These are phyloP conservation scores for Hoplias malabaricus DNA, from an alignment of 2,113 vertebrate species.

Conservation along the genomic window DNA sequence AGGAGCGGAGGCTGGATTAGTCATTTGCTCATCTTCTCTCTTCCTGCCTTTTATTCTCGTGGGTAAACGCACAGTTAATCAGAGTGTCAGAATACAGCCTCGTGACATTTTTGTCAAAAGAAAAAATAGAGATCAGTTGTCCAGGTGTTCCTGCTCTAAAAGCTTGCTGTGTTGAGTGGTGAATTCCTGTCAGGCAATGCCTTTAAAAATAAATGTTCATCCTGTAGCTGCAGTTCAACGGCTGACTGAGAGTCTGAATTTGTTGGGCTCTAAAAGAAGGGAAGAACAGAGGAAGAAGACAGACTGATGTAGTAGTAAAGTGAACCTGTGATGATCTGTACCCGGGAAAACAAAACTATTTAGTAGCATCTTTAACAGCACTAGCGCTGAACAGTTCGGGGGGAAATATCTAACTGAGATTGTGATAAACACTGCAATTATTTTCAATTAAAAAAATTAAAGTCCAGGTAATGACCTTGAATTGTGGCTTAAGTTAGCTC, in stretches of 20 bases:
- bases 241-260: background rate
- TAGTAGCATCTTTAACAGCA: too few species aligned
- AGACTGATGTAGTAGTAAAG: background rate
- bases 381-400: too few species aligned
- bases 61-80: conserved; percentile 43
- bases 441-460: too few species aligned
- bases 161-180: background rate
- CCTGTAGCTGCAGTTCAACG: background rate
- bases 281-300: background rate
- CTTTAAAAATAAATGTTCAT: conserved; percentile 16
- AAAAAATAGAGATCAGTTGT: conserved; percentile 12
- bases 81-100: conserved; percentile 26
- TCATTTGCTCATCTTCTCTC: conserved; percentile 38
- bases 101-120: background rate
- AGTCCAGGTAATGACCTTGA: background rate
- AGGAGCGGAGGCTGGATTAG: conserved; percentile 38
- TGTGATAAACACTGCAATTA: too few species aligned
- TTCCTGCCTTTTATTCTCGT: conserved; percentile 31
- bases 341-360: too few species aligned
- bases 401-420: too few species aligned
- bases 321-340: too few species aligned
- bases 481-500: too few species aligned
- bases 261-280: background rate
- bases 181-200: conserved; percentile 17
- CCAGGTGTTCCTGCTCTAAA: background rate